Base-by-base conservation (phyloP, 2,113 vertebrate species). In the Petromus typicus region DNA sequence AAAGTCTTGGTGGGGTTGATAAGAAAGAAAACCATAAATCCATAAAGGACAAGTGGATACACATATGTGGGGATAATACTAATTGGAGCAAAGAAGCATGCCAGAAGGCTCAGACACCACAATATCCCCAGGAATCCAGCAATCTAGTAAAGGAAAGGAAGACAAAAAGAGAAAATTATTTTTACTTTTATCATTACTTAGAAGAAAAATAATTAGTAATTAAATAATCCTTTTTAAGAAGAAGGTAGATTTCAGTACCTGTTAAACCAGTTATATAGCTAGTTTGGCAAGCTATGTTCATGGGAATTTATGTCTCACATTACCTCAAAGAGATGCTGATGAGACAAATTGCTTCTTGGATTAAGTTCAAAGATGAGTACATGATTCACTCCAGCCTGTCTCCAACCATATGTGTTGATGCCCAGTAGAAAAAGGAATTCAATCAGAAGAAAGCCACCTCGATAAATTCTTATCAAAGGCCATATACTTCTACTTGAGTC, bases 311-410 rank as follows among this genome's bases (percentile, higher is more conserved):
- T 25, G 1, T 27, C 30, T 94, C 89, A 10, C 27, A 86, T 95
- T 97, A 99, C 99, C 99, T 99, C 99, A 98, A 99, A 99, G 96
- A 99, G 99, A 98, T 99, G 99, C 93, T 99, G 99, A 98, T 99
- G 99, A 89, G 99, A 99, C 91, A 99, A 98, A 98, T 99, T 99
- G 98, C 99, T 99, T 96, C 99, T 98, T 79, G 99, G 99, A 95
- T 99, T 99, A 96, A 99, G 99, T 94, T 99, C 99, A 16, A 99
- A 99, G 97, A 99, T 99, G 95, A 99, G 99, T 75, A 99, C 99
- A 2, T 99, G 99, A 98, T 99, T 99, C 98, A 99, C 99, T 97
- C 99, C 99, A 86, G 99, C 99, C 96, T 99, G 99, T 94, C 99
- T 99, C 99, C 99, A 99, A 95, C 99, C 99, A 11, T 99, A 99